These are phyloP conservation scores for Hypocryptadius cinnamomeus DNA, from an alignment of 2,113 vertebrate species.

Conservation along the genomic window DNA sequence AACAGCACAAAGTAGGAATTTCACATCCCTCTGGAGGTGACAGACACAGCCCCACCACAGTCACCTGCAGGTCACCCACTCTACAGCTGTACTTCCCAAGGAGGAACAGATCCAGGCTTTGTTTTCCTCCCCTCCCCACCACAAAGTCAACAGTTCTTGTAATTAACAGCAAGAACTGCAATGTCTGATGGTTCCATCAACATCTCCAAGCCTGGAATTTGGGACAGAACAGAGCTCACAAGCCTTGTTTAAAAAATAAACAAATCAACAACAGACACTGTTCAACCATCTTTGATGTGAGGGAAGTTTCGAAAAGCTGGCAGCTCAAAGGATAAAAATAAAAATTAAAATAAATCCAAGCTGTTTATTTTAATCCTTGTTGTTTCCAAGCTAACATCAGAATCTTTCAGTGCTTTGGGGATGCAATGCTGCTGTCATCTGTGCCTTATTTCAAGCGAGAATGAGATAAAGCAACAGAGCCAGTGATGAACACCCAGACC, in stretches of 20 bases:
- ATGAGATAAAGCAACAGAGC: background rate
- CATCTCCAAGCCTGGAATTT: background rate
- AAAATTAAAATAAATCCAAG: background rate
- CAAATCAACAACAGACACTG: background rate
- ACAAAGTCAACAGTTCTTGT: background rate
- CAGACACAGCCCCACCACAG: background rate
- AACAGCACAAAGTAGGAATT: background rate
- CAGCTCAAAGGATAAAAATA: background rate
- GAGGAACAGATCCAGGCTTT: background rate
- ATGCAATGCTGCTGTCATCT: accelerated
- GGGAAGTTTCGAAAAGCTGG: background rate
- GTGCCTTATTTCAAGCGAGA: background rate
- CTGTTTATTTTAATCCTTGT: background rate
- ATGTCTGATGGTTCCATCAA: background rate
- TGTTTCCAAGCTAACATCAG: background rate
- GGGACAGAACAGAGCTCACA: background rate
- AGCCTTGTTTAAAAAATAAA: background rate
- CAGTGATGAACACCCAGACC: background rate
- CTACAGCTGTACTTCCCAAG: background rate
- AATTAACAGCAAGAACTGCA: background rate
- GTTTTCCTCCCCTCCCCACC: background rate
- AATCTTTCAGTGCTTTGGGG: background rate
- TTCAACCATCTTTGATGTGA: background rate
- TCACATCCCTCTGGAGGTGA: background rate
- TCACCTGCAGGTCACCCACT: background rate